phyloP scores from a whole-genome alignment of 1,140 invertebrate species.

The Dryas iulia region DNA sequence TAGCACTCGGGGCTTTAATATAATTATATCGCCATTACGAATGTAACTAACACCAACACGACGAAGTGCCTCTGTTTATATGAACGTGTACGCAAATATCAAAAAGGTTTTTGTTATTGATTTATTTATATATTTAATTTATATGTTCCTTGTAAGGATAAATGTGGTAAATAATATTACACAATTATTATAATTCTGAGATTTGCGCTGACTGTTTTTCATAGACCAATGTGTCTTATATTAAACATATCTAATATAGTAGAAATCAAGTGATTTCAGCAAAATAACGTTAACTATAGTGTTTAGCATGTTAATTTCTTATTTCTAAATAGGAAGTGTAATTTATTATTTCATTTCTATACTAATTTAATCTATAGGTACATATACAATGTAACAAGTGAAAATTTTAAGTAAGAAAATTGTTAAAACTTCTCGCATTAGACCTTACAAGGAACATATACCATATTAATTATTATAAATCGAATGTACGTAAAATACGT shows the following conservation, averaged over 20 bases:
- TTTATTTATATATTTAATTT: not conserved
- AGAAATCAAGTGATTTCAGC: too few species aligned
- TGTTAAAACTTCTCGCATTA: not conserved
- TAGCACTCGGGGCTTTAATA: conserved; percentile 17
- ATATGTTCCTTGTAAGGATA: not conserved
- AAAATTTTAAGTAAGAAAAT: too few species aligned
- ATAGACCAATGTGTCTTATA: too few species aligned
- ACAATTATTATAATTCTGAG: not conserved
- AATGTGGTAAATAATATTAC: not conserved
- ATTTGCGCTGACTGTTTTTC: not conserved
- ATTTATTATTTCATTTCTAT: too few species aligned
- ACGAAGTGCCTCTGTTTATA: conserved; percentile 11
- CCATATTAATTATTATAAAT: not conserved
- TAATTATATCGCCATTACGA: conserved; percentile 11
- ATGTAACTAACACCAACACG: conserved; percentile 8
- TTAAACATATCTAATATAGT: too few species aligned
- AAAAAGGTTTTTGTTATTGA: not conserved
- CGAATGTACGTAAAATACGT: not conserved
- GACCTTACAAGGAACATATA: not conserved
- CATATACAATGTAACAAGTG: too few species aligned
- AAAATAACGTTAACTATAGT: too few species aligned
- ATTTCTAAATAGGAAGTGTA: too few species aligned
- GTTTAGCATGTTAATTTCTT: too few species aligned
- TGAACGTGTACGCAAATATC: conserved; percentile 3
- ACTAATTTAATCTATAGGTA: too few species aligned